A percentile compares a stretch with the other conserved stretches of the same genome.
Conservation (phyloP, 2,888 invertebrate genomes). For the Kuschelorhynchus macadamiae region DNA sequence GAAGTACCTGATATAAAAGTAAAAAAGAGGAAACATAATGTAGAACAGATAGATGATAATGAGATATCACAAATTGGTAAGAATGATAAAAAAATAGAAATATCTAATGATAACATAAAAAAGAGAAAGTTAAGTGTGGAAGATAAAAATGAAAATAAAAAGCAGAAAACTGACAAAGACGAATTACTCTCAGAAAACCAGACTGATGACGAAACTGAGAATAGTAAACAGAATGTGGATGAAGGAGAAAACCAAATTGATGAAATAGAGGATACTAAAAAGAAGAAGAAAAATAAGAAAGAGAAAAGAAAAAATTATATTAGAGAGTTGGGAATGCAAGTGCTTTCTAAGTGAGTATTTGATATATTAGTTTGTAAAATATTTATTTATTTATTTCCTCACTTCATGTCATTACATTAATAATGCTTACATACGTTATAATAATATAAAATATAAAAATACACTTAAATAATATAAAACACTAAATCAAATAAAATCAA, state of each 20-base stretch:
- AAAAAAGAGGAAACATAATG: conserved; percentile 33
- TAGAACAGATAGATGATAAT: conserved; percentile 38
- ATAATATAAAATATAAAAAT: too few species aligned
- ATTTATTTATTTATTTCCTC: not conserved
- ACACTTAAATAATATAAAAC: too few species aligned
- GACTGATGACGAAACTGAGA: not conserved
- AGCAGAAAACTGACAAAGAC: conserved; percentile 7
- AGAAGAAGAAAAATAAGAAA: conserved; percentile 69
- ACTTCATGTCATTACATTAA: too few species aligned
- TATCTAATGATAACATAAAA: not conserved
- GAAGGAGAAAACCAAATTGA: not conserved
- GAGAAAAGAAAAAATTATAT: conserved; percentile 66
- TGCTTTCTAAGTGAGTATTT: conserved; percentile 75
- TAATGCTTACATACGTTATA: too few species aligned
- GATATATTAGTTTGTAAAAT: conserved; percentile 1
- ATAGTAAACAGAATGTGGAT: conserved; percentile 1
- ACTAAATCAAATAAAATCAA: too few species aligned
- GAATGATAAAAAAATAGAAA: conserved; percentile 28
- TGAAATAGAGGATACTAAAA: conserved; percentile 61
- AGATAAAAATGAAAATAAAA: conserved; percentile 7
- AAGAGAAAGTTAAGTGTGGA: conserved; percentile 52
- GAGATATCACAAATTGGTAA: conserved; percentile 25
- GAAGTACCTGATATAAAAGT: conserved; percentile 25
- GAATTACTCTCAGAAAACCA: not conserved
- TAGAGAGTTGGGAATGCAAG: conserved; percentile 71